Evolutionary conservation across 2,888 invertebrate genomes (phyloP), one percentile per base, ranked within the genome.

Genomic region (Nesidiocoris tenuis): DNA sequence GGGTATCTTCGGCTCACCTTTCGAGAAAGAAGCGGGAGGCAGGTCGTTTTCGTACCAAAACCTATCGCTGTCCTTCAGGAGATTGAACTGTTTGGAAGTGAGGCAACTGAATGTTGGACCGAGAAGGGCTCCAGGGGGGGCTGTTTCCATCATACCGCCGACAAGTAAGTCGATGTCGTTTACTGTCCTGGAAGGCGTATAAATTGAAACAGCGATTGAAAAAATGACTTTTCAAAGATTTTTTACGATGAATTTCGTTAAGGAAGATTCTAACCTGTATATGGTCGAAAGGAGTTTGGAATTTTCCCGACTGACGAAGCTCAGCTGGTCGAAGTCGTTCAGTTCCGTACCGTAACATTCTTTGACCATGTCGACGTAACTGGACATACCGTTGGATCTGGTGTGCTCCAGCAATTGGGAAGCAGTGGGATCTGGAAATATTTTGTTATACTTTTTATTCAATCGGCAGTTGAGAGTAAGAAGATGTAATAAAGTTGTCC

Each of bases 41-140:
- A 95, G 87, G 82, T 96, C 95, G 82, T 96, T 96, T 84, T 97
- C 96, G 82, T 95, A 96, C 95, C 96, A 97, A 83, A 95, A 96
- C 78, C 96, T 87, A 85, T 97, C 97, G 72, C 95, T 93, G 81
- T 90, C 90, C 81, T 94, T 90, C 3, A 95, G 85, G 79, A 90
- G 89, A 56, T 89, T 88, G 83, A 97, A 95, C 83, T 96, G 96
- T 72, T 90, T 84, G 23, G 90, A 91, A 9, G 96, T 82, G 5
- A 97, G 86, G 81, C 96, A 97, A n/a, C 91, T 91, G 70, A 96
- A 89, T 0, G 96, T 96, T 0, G 93, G 91, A 0, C 96, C 96
- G 2, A 96, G 90, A 0, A 94, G 88, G 0, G 93, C 91, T 2
- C 95, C 95, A 0, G 90, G 88, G 0, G 87, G 87, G 0, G 94